These are phyloP conservation scores for Procambarus clarkii DNA, from an alignment of 1,140 invertebrate species.

Conservation along the genomic window DNA sequence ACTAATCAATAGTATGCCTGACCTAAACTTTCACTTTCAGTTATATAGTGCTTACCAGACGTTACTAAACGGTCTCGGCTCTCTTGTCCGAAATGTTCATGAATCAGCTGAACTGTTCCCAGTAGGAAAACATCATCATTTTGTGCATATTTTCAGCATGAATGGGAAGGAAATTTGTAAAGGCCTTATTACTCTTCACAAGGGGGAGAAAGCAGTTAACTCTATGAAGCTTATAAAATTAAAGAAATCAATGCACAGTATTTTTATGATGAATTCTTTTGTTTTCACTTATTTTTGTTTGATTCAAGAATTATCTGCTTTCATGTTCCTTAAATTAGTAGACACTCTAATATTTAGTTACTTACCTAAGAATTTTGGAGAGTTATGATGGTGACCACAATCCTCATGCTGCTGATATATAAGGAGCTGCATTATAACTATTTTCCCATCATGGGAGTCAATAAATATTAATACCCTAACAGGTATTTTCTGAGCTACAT, in stretches of 20 bases:
- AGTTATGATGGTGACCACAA: neutral
- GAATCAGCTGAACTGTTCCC: constrained; percentile 46
- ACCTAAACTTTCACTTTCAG: constrained; percentile 44
- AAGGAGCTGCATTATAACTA: neutral
- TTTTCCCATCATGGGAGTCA: neutral
- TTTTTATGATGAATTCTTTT: no score
- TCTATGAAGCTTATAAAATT: neutral
- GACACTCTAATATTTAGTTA: neutral
- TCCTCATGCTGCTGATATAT: neutral
- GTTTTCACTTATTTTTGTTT: no score
- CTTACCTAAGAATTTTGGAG: neutral
- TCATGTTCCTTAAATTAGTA: neutral
- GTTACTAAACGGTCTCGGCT: constrained; percentile 55
- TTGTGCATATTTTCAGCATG: constrained; percentile 57
- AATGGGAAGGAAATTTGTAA: neutral
- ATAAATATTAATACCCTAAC: no score
- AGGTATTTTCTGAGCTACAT: no score
- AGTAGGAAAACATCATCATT: constrained; percentile 38
- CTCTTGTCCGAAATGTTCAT: constrained; percentile 55
- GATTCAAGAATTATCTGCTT: neutral
- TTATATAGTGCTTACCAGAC: constrained; percentile 42
- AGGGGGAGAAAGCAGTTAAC: constrained; percentile 24
- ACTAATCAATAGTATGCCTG: neutral
- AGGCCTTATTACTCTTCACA: neutral
- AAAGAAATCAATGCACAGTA: no score